A percentile compares a stretch with the other conserved stretches of the same genome.
Evolutionary conservation across 2,888 invertebrate species (phyloP).

Genomic region (Microctonus brassicae): DNA sequence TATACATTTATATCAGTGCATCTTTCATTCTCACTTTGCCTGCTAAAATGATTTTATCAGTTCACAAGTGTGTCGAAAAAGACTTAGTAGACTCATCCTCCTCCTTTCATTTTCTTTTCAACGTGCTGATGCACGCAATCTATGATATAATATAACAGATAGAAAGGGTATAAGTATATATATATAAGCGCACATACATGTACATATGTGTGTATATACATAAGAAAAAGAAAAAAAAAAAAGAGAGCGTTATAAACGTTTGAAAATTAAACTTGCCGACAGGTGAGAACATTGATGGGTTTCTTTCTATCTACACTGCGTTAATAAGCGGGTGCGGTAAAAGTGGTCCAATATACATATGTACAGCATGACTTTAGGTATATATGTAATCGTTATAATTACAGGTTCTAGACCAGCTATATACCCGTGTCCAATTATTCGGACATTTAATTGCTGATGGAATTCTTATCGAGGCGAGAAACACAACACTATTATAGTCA

Average conservation of each 20-base stretch:
- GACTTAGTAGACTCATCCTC: constrained; percentile 10
- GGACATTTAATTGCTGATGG: constrained; percentile 13
- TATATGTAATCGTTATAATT: constrained; percentile 22
- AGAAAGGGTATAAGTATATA: no score
- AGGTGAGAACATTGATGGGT: constrained; percentile 38
- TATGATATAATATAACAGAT: background rate
- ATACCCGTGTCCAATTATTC: constrained; percentile 29
- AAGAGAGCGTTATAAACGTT: background rate
- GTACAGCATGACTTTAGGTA: constrained; percentile 16
- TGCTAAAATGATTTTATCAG: no score
- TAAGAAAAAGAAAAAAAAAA: background rate
- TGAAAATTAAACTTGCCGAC: constrained; percentile 33
- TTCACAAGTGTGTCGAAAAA: constrained; percentile 24
- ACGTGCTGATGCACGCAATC: constrained; percentile 8
- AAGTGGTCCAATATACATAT: constrained; percentile 1
- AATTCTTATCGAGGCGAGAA: constrained; percentile 7
- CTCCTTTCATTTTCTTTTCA: background rate
- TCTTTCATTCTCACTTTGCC: background rate
- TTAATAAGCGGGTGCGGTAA: constrained; percentile 28
- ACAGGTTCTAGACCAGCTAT: constrained; percentile 22
- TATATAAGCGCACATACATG: no score
- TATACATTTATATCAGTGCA: no score
- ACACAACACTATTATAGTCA: background rate
- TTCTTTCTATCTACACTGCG: constrained; percentile 24
- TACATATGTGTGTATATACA: no score